These are phyloP conservation scores for Cervus canadensis DNA, from an alignment of 2,113 vertebrate species.

Conservation along the genomic window DNA sequence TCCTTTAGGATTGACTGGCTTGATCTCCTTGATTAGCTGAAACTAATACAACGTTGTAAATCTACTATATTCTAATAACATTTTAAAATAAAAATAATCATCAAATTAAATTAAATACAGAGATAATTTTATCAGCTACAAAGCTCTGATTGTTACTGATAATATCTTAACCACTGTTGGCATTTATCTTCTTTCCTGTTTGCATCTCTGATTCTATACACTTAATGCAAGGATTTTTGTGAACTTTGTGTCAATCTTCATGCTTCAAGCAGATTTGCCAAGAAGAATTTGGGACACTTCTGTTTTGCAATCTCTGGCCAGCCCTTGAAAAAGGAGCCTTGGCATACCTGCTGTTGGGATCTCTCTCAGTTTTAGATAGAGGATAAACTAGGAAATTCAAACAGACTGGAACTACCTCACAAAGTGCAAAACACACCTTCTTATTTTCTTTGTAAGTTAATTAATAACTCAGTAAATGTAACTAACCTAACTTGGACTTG, in stretches of 20 bases:
- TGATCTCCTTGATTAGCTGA: background rate
- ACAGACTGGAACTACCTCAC: background rate
- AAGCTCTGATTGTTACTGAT: background rate
- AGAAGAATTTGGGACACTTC: background rate
- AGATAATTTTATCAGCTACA: background rate
- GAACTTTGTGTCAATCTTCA: background rate
- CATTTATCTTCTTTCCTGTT: background rate
- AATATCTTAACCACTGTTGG: background rate
- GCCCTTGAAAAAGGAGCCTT: background rate
- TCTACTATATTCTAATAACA: background rate
- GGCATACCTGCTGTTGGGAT: background rate
- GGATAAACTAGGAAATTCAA: background rate
- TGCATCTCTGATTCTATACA: background rate
- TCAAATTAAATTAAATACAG: background rate
- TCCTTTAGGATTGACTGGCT: background rate
- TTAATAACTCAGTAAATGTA: constrained; percentile 60
- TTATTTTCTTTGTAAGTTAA: constrained; percentile 47
- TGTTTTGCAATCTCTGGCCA: background rate
- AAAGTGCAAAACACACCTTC: background rate
- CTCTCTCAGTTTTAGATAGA: constrained; percentile 19
- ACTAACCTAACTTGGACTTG: constrained; percentile 48
- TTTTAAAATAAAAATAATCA: background rate
- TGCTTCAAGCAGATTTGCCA: background rate
- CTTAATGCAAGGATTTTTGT: background rate
- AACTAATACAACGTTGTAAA: background rate